phyloP scores from a whole-genome alignment of 2,888 invertebrate species.

The Scaptomyza parva region DNA sequence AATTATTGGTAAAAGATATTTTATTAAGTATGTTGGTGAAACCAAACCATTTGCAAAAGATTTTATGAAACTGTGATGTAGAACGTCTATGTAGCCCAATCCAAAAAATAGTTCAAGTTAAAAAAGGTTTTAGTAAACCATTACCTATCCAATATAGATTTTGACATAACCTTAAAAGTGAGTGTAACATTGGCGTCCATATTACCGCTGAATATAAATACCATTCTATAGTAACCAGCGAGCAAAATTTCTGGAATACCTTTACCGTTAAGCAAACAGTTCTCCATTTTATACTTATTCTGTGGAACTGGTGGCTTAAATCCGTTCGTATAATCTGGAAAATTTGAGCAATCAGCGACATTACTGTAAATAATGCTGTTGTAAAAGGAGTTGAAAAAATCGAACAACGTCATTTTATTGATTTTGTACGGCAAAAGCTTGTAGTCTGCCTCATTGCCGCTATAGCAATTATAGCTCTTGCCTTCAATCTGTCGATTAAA shows the following conservation, averaged over 20 bases:
- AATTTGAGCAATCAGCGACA: neutral
- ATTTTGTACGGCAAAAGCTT: neutral
- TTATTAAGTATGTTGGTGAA: too few relatives aligned
- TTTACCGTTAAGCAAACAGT: neutral
- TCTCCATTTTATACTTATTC: neutral
- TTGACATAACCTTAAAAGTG: neutral
- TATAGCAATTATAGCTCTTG: neutral
- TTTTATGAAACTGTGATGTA: too few relatives aligned
- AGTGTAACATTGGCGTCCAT: neutral
- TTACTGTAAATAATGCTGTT: neutral
- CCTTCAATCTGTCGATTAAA: neutral
- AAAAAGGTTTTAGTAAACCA: too few relatives aligned
- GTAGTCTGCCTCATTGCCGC: neutral
- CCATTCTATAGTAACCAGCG: neutral
- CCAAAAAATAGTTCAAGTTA: too few relatives aligned
- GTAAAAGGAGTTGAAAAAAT: neutral
- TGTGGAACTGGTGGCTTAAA: neutral
- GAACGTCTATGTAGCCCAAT: too few relatives aligned
- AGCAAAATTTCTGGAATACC: neutral
- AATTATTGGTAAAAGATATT: too few relatives aligned
- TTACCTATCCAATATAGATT: neutral
- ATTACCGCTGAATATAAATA: neutral
- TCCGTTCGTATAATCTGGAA: neutral
- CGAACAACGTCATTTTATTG: neutral
- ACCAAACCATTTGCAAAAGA: too few relatives aligned